Percentiles rank a stretch among this genome's conserved stretches.
Conservation (phyloP, 2,888 invertebrate species). For the Macrophya annulata region DNA sequence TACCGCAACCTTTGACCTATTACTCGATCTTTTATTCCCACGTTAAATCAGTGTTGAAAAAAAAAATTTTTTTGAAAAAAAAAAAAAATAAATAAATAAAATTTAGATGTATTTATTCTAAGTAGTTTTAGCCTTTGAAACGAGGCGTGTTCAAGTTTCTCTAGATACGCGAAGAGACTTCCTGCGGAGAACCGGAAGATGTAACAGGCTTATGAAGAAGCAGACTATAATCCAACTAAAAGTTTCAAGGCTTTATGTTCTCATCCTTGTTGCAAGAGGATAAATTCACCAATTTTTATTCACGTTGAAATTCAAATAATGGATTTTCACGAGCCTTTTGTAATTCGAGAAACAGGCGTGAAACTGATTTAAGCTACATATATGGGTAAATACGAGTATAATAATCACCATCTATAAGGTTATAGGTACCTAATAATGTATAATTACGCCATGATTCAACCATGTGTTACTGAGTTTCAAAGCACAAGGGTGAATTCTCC, state of each 20-base stretch:
- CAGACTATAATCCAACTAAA: conserved; percentile 30
- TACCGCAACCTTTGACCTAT: background rate
- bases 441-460: conserved; percentile 41
- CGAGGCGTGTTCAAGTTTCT: background rate
- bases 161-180: background rate
- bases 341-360: background rate
- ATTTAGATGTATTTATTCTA: background rate
- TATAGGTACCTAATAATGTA: conserved; percentile 38
- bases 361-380: conserved; percentile 7
- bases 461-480: conserved; percentile 42
- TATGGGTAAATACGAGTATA: conserved; percentile 5
- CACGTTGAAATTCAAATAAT: background rate
- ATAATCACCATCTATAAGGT: background rate
- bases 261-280: background rate
- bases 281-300: background rate
- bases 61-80: background rate
- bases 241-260: conserved; percentile 6
- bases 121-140: background rate
- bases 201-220: conserved; percentile 30
- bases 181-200: background rate
- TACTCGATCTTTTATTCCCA: background rate
- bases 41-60: background rate
- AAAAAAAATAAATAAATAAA: background rate
- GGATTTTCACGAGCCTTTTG: background rate
- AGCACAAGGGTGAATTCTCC: conserved; percentile 29